phyloP scores from a whole-genome alignment of 2,797 vertebrate genomes.

The Lerista edwardsae region DNA sequence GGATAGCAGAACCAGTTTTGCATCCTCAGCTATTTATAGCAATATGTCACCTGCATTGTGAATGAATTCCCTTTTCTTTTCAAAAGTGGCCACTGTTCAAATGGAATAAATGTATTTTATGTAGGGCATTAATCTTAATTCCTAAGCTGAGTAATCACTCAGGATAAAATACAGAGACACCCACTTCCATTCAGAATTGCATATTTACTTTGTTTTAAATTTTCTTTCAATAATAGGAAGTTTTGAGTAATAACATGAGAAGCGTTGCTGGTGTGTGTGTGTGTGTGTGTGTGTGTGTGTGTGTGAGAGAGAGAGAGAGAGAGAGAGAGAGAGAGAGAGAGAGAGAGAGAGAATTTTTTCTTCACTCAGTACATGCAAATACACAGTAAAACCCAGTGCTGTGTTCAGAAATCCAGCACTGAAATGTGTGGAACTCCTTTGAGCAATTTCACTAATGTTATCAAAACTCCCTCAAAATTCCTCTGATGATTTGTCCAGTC shows the following conservation, averaged over 20 bases:
- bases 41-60: slow-evolving; percentile 45
- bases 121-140: slow-evolving; percentile 15
- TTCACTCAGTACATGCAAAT: background rate
- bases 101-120: slow-evolving; percentile 29
- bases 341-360: too few relatives aligned
- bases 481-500: background rate
- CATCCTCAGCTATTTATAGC: slow-evolving; percentile 42
- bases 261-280: too few relatives aligned
- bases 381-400: background rate
- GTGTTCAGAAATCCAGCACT: background rate
- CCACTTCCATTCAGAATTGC: background rate
- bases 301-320: too few relatives aligned
- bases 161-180: slow-evolving; percentile 24
- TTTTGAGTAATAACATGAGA: background rate
- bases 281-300: too few relatives aligned
- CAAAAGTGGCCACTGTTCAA: slow-evolving; percentile 24
- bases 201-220: background rate
- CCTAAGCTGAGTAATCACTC: slow-evolving; percentile 15
- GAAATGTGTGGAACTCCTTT: background rate
- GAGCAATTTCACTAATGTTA: background rate
- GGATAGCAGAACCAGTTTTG: slow-evolving; percentile 42
- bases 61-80: slow-evolving; percentile 40
- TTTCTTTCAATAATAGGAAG: background rate
- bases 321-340: too few relatives aligned
- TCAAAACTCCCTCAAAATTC: background rate